Conservation (phyloP, 2,888 invertebrate species). For the Ormyrus rosae region DNA sequence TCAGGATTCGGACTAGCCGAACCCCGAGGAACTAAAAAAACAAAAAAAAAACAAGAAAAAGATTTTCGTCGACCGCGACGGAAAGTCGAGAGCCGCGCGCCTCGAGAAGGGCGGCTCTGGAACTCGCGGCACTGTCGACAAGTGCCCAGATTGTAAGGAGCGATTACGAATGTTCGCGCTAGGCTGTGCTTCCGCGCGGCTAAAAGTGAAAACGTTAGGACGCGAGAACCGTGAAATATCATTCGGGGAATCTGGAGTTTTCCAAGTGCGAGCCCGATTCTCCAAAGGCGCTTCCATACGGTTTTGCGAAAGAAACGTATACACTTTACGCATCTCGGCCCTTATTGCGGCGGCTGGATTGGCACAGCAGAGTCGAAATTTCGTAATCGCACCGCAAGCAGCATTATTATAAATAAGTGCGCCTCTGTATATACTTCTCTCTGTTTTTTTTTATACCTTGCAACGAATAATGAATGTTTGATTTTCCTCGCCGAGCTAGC, state of each 20-base stretch:
- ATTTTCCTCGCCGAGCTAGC: constrained; percentile 19
- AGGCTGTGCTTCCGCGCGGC: not conserved
- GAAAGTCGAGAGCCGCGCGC: not conserved
- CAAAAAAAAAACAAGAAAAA: not conserved
- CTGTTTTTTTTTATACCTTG: constrained; percentile 38
- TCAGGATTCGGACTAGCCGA: not conserved
- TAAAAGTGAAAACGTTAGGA: constrained; percentile 42
- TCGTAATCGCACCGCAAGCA: constrained; percentile 31
- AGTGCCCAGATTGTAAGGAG: constrained; percentile 10
- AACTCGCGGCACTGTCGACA: not conserved
- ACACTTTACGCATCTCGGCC: no score
- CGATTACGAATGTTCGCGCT: constrained; percentile 32
- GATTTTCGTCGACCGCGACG: not conserved
- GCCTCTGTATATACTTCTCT: constrained; percentile 45
- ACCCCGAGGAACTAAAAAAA: not conserved
- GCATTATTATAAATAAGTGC: constrained; percentile 32
- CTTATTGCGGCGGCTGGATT: no score
- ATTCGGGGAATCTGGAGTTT: constrained; percentile 36
- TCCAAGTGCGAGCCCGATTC: constrained; percentile 14
- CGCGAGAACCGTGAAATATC: constrained; percentile 21
- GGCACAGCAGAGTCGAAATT: not conserved
- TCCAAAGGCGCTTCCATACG: not conserved
- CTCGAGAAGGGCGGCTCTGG: not conserved
- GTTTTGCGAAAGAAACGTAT: not conserved
- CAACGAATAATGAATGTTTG: constrained; percentile 29